Evolutionary conservation across 2,113 vertebrate species (phyloP).

Genomic region (Fregetta grallaria): DNA sequence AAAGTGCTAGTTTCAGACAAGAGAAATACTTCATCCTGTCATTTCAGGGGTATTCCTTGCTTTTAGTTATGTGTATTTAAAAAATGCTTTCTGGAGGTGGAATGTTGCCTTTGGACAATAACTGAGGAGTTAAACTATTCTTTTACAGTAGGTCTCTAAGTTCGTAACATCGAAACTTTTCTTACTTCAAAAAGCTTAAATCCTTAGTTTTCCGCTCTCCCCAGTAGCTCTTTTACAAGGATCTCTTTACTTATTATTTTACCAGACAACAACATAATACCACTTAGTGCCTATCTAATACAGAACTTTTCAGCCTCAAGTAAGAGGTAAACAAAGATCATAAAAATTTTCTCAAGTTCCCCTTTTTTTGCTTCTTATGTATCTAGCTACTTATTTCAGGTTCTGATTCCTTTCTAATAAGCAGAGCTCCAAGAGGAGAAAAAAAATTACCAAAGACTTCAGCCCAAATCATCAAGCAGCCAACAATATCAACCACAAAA

Average conservation of each 20-base stretch:
- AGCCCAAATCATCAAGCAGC: neutral
- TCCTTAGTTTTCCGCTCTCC: neutral
- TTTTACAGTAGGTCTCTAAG: neutral
- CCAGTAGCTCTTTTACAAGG: neutral
- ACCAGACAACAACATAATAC: neutral
- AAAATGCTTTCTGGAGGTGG: neutral
- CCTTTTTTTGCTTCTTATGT: neutral
- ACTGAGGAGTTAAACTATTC: conserved; percentile 1
- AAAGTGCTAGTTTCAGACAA: conserved; percentile 30
- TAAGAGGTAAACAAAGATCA: neutral
- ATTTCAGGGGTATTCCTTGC: conserved; percentile 12
- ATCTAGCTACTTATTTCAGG: neutral
- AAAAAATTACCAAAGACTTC: neutral
- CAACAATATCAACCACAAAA: neutral
- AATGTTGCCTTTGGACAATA: conserved; percentile 51
- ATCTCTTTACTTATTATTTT: neutral
- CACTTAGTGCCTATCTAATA: neutral
- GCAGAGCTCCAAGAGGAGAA: neutral
- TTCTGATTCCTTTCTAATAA: neutral
- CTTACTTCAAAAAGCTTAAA: conserved; percentile 20
- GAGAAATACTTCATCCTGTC: conserved; percentile 34
- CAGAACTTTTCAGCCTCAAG: neutral
- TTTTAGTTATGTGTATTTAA: neutral
- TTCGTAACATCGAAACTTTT: neutral
- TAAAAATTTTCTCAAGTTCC: neutral